These are phyloP conservation scores for Sebastes cheni DNA, from an alignment of 2,797 vertebrate species.

Conservation along the genomic window DNA sequence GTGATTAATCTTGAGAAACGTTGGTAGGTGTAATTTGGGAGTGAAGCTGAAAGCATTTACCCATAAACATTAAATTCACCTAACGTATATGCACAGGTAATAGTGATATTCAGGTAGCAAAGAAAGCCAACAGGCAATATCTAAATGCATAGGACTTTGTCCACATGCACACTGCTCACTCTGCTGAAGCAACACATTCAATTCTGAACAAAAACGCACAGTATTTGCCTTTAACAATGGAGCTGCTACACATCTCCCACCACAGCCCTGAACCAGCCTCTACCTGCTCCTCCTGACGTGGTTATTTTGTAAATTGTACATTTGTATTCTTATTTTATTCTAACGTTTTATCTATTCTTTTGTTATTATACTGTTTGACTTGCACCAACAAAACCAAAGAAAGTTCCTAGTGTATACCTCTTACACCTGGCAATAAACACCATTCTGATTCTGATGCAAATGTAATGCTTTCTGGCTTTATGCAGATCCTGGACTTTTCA, in stretches of 20 bases:
- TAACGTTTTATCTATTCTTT: too few species aligned
- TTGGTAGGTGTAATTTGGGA: neutral
- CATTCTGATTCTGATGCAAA: too few species aligned
- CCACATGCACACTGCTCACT: neutral
- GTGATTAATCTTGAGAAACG: neutral
- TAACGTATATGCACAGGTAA: neutral
- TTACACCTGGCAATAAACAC: too few species aligned
- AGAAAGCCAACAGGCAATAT: neutral
- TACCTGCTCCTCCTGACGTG: neutral
- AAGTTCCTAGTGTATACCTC: too few species aligned
- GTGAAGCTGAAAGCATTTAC: neutral
- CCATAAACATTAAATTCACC: neutral
- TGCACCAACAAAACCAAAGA: too few species aligned
- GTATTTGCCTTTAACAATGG: constrained; percentile 28
- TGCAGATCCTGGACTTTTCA: neutral
- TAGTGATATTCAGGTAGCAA: neutral
- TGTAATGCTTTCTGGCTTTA: neutral
- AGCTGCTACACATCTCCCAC: neutral
- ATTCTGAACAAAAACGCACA: constrained; percentile 7
- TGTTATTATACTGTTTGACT: too few species aligned
- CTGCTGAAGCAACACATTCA: constrained; percentile 63
- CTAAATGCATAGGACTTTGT: neutral
- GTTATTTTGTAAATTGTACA: too few species aligned
- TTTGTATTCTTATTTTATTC: too few species aligned
- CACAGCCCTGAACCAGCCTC: neutral